Conservation (phyloP, 2,113 vertebrate genomes). For the Salvelinus namaycush region DNA sequence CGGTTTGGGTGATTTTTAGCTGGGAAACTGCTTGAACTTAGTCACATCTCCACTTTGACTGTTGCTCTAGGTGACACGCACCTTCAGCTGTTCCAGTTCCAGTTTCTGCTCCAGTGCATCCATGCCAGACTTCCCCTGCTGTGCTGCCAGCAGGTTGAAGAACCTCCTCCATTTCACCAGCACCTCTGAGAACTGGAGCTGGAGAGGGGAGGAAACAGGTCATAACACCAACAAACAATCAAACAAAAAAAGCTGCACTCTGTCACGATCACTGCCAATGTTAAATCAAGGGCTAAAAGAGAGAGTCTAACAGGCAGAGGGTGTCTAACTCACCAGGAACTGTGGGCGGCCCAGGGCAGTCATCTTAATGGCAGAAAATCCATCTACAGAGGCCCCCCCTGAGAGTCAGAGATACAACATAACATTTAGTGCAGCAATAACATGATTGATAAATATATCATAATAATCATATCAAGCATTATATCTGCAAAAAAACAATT, state of each 20-base stretch:
- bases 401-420: background rate
- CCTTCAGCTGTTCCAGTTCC: conserved; percentile 83
- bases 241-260: too few relatives aligned
- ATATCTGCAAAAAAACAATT: too few relatives aligned
- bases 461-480: background rate
- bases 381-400: conserved; percentile 83
- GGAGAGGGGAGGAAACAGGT: background rate
- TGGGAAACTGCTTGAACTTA: background rate
- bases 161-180: conserved; percentile 87
- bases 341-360: conserved; percentile 88
- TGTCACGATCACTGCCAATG: background rate
- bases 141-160: conserved; percentile 82
- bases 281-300: background rate
- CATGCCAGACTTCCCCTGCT: conserved; percentile 77
- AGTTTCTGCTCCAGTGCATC: conserved; percentile 50
- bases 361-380: conserved; percentile 91
- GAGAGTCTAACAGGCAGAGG: background rate
- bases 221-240: too few relatives aligned
- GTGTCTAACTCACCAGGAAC: conserved; percentile 82
- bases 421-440: background rate
- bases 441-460: background rate
- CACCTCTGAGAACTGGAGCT: conserved; percentile 91
- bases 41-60: background rate
- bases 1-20: too few relatives aligned
- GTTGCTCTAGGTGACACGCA: conserved; percentile 37